Evolutionary conservation across 2,797 vertebrate species (phyloP).

Genomic region (Pangasius larnaudii): DNA sequence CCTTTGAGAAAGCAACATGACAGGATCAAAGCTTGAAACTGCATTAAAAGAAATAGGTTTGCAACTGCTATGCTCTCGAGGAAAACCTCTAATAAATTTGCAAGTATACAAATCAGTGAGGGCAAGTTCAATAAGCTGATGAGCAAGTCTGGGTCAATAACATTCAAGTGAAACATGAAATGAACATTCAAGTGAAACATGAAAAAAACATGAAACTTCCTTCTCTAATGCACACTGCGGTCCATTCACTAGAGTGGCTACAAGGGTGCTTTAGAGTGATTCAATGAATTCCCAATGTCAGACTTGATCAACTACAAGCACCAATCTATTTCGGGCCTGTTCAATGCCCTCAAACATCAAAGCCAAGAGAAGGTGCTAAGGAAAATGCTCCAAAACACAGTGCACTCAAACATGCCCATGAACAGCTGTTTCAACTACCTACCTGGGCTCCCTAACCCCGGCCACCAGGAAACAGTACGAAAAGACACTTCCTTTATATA

Average conservation of each 20-base stretch:
- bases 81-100: slow-evolving; percentile 1
- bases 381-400: slow-evolving; percentile 45
- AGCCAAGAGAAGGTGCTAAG: slow-evolving; percentile 18
- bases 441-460: not conserved
- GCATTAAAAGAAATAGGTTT: not conserved
- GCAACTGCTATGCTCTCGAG: not conserved
- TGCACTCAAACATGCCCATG: slow-evolving; percentile 31
- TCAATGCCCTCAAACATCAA: slow-evolving; percentile 50
- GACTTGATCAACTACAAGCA: slow-evolving; percentile 49
- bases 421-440: slow-evolving; percentile 21
- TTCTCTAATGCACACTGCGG: slow-evolving; percentile 12
- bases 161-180: slow-evolving; percentile 27
- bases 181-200: slow-evolving; percentile 31
- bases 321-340: slow-evolving; percentile 41
- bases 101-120: not conserved
- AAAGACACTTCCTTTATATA: slow-evolving; percentile 42
- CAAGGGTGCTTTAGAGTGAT: slow-evolving; percentile 33
- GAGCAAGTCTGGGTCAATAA: slow-evolving; percentile 21
- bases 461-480: slow-evolving; percentile 24
- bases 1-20: not conserved
- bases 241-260: slow-evolving; percentile 30
- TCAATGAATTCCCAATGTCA: slow-evolving; percentile 49
- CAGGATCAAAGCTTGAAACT: not conserved
- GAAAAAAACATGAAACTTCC: too few relatives aligned
- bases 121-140: slow-evolving; percentile 18